phyloP scores from a whole-genome alignment of 2,113 vertebrate genomes.

The Hemibagrus wyckioides region DNA sequence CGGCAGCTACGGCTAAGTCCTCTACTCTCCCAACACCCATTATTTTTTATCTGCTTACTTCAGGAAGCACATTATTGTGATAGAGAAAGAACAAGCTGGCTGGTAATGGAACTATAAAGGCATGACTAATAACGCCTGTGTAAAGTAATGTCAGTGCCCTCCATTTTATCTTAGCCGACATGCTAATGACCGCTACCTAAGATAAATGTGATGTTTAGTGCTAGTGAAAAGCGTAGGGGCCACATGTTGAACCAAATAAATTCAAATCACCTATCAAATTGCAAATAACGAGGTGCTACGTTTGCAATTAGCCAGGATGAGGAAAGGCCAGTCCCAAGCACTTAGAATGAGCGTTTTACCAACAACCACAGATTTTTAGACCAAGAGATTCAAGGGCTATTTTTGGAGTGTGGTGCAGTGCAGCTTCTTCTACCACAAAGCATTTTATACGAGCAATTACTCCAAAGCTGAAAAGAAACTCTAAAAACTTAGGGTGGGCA shows the following conservation, averaged over 20 bases:
- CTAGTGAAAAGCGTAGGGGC: constrained; percentile 7
- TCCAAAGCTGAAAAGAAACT: background rate
- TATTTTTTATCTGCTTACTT: constrained; percentile 77
- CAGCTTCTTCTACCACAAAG: background rate
- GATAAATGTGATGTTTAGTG: constrained; percentile 50
- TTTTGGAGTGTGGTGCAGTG: constrained; percentile 7
- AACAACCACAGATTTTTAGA: background rate
- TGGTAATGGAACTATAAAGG: constrained; percentile 75
- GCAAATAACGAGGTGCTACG: constrained; percentile 57
- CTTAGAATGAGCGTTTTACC: constrained; percentile 31
- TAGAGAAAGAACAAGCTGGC: constrained; percentile 72
- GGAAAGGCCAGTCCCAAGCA: constrained; percentile 19
- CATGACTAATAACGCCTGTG: constrained; percentile 73
- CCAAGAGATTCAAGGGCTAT: constrained; percentile 19
- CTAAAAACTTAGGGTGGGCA: background rate
- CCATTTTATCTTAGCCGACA: constrained; percentile 44
- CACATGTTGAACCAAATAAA: constrained; percentile 27
- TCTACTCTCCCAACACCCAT: constrained; percentile 67
- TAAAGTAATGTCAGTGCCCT: constrained; percentile 62
- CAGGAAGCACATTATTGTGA: constrained; percentile 74
- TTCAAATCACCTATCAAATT: constrained; percentile 44
- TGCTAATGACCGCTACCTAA: constrained; percentile 61
- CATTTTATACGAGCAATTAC: constrained; percentile 2
- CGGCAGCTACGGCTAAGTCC: constrained; percentile 39
- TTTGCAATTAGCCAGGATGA: constrained; percentile 44